Evolutionary conservation across 2,888 invertebrate species (phyloP), one percentile per base, ranked within the genome.

Genomic region (Ichneumoninae sp.): DNA sequence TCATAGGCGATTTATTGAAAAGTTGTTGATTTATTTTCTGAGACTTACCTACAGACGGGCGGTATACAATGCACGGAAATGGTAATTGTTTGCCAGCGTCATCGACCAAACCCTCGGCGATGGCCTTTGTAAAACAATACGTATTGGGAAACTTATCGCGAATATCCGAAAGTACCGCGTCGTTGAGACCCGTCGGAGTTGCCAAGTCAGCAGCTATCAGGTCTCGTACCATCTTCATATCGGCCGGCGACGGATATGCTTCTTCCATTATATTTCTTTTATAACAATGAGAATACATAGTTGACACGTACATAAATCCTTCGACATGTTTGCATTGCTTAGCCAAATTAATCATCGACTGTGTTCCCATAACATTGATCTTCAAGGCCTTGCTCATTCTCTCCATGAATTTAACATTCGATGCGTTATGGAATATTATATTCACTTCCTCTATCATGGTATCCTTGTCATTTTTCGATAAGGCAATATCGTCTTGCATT

Each of bases 21-120:
- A 44, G 13, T 13, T 13, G 13, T 16, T 44, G 44, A 13, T 44
- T 44, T 44, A 13, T 13, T 44, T 44, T 40, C 40, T 40, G 8
- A 8, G 8, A 73, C 83, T 68, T 81, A 91, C 92, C 88, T 8
- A 89, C 85, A 40, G 86, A 81, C 0, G 91, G 91, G 57, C 92
- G 88, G 60, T 85, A 91, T 66, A 92, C 85, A 1, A 87, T 85
- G 74, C 90, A 90, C 36, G 88, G 86, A 33, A 89, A 89, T 2
- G 66, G 47, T 0, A 80, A 80, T 47, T 73, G 83, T n/a, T 57
- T 86, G 5, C 88, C 85, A 47, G 83, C 87, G 10, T 86, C 74
- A 19, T 85, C 79, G 10, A 92, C 88, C 4, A 92, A 65, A 5
- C 88, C 86, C 81, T 92, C 92, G 16, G 91, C 89, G 0, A 80